Base-by-base conservation (phyloP, 2,113 vertebrate genomes). In the Ornithorhynchus anatinus region DNA sequence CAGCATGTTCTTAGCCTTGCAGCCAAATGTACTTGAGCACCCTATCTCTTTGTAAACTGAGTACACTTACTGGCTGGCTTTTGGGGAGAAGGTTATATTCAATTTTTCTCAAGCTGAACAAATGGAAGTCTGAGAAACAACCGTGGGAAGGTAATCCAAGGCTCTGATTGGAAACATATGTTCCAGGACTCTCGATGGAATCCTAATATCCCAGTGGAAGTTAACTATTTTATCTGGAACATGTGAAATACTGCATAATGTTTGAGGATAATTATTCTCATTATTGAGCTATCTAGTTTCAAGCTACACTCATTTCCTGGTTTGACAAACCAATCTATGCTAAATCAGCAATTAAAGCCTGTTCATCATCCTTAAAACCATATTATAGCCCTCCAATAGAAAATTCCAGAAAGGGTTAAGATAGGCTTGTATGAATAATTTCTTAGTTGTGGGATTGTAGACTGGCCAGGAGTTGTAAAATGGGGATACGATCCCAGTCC, bases 301-400 rank as follows among this genome's bases (percentile, higher is more conserved):
- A 64, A 68, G 40, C 59, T 64, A 64, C 77, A 38, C 20, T 54
- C 59, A 65, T 39, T 52, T 64, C 42, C 50, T 54, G 58, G 58
- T 70, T 51, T 20, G 58, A 2, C 13, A 52, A 63, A 53, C 40
- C 60, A 64, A 59, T 76, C 40, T 69, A 64, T 53, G 70, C 50
- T 76, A 70, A 64, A 68, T 75, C 45, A 71, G 71, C 61, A 61
- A 73, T 73, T 80, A 78, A 75, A 69, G 36, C 50, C 44, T 4
- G 6, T 8, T 70, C 33, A 68, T 70, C 75, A 68, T 43, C 48
- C 37, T 59, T 57, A 68, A 68, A 77, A 43, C 29, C 9, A 10
- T 27, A 65, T 39, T 33, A 63, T 50, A 36, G 25, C 29, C 50
- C 40, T 70, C 53, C n/a, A 54, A 37, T 27, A 61, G 79, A 60